Percentiles rank a stretch among this genome's conserved stretches.
phyloP scores from a whole-genome alignment of 1,140 invertebrate species.

The Aporrectodea caliginosa region DNA sequence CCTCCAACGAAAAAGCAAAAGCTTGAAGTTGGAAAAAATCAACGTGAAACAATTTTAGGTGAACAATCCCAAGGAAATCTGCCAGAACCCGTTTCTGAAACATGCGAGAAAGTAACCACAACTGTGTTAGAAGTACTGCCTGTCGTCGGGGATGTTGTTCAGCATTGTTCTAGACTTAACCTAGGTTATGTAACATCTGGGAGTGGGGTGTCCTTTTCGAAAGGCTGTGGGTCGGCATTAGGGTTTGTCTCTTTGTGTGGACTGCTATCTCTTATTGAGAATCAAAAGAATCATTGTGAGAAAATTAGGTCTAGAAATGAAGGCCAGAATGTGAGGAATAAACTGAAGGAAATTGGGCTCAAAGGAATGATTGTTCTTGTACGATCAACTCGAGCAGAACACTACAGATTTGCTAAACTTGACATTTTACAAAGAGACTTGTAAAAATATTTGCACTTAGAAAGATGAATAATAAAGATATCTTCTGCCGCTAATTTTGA shows the following conservation, averaged over 20 bases:
- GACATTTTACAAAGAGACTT: neutral
- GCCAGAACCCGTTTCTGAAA: neutral
- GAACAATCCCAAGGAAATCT: neutral
- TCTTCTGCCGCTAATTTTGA: neutral
- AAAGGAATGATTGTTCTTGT: neutral
- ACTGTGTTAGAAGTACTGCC: neutral
- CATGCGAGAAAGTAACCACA: neutral
- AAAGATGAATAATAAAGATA: neutral
- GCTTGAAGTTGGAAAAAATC: too few species aligned
- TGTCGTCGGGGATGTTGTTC: neutral
- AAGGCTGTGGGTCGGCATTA: neutral
- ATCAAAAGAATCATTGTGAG: neutral
- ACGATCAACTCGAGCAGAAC: neutral
- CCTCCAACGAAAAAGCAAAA: neutral
- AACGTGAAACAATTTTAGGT: too few species aligned
- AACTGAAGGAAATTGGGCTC: neutral
- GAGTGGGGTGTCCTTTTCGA: neutral
- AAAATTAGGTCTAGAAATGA: neutral
- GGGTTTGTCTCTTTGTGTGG: neutral
- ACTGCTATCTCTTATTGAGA: neutral
- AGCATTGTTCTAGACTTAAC: neutral
- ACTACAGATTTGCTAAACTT: neutral
- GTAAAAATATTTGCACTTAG: neutral
- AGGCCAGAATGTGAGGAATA: neutral
- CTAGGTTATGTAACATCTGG: neutral